phyloP scores from a whole-genome alignment of 2,797 vertebrate species.

The Galago senegalensis region DNA sequence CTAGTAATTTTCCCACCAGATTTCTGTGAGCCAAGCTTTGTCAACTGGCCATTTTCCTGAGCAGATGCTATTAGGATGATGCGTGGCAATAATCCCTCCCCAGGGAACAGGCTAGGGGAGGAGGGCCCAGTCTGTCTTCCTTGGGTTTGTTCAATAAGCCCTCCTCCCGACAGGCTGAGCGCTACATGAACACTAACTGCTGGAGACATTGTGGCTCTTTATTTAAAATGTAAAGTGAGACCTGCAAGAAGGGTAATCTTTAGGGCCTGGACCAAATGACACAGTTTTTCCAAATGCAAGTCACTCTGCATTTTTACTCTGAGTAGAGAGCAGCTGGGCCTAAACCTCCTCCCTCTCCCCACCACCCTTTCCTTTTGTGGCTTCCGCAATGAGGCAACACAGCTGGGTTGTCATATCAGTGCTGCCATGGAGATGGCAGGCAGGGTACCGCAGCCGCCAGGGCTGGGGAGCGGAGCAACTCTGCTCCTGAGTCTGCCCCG shows the following conservation, averaged over 20 bases:
- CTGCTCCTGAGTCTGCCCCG: fast-evolving
- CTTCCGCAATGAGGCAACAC: background rate
- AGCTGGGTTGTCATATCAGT: background rate
- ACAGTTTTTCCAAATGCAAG: background rate
- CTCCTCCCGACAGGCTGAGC: fast-evolving
- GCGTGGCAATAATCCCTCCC: background rate
- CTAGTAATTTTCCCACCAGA: background rate
- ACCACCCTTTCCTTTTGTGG: background rate
- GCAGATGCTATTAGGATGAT: background rate
- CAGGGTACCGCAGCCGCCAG: background rate
- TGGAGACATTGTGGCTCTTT: background rate
- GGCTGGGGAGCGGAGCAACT: too few species aligned
- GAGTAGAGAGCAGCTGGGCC: background rate
- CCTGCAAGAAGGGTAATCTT: background rate
- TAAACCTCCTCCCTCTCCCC: too few species aligned
- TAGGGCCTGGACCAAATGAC: background rate
- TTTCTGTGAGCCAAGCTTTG: background rate
- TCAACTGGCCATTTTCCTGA: background rate
- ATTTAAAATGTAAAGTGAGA: background rate
- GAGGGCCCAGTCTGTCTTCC: background rate
- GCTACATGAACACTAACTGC: background rate
- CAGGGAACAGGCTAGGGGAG: fast-evolving
- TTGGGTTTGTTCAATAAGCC: background rate
- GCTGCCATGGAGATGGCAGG: background rate
- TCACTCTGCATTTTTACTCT: background rate